Conservation (phyloP, 1,140 invertebrate species). For the Atta cephalotes region DNA sequence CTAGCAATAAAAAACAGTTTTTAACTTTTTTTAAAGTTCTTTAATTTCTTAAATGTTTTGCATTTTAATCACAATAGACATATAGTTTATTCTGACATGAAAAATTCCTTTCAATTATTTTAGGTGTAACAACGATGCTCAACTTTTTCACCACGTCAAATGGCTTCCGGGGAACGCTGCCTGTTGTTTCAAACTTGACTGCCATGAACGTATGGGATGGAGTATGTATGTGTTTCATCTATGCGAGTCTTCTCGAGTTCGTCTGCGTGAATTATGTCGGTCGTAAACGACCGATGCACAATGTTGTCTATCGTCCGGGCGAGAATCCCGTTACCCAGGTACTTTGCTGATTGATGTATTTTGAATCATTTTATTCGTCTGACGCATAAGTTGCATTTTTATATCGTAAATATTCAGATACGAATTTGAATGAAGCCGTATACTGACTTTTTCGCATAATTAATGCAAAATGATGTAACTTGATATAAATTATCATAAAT, state of each 20-base stretch:
- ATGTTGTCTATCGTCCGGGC: constrained; percentile 94
- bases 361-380: constrained; percentile 49
- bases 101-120: constrained; percentile 63
- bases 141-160: constrained; percentile 98
- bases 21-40: no score
- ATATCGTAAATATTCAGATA: neutral
- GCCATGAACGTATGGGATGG: constrained; percentile 99
- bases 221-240: constrained; percentile 98
- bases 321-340: constrained; percentile 97
- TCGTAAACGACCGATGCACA: constrained; percentile 94
- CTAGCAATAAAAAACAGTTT: no score
- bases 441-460: constrained; percentile 31
- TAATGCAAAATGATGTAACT: constrained; percentile 6
- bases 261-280: constrained; percentile 98
- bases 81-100: neutral
- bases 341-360: constrained; percentile 74
- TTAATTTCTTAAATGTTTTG: neutral
- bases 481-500: neutral
- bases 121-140: constrained; percentile 98
- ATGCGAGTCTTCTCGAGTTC: constrained; percentile 96
- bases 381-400: constrained; percentile 5
- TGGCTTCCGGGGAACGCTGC: constrained; percentile 95
- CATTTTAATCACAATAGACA: neutral
- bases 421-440: constrained; percentile 37
- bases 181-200: constrained; percentile 96